Percentiles rank a stretch among this genome's conserved stretches.
These are phyloP conservation scores for Ctenodactylus gundi DNA, from an alignment of 2,113 vertebrate species.

Conservation along the genomic window DNA sequence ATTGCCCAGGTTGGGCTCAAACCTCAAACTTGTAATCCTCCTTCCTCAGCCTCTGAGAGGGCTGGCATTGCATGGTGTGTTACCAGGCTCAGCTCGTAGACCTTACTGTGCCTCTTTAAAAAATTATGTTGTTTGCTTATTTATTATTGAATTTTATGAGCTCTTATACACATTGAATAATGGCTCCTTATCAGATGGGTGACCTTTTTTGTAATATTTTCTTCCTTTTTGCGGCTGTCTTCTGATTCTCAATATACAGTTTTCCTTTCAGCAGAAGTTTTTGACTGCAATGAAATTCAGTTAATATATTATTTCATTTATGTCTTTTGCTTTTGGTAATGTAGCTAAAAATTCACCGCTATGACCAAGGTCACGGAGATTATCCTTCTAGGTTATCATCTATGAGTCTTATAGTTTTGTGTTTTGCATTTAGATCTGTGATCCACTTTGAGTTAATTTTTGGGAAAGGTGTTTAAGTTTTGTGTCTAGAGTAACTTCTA, in stretches of 20 bases:
- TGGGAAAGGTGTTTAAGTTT: background rate
- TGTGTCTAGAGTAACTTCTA: background rate
- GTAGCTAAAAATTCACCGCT: background rate
- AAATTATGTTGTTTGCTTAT: background rate
- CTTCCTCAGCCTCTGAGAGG: no score
- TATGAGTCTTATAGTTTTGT: background rate
- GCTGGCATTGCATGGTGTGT: no score
- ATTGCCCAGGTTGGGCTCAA: no score
- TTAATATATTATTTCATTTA: background rate
- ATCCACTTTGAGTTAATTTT: background rate
- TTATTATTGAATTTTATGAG: background rate
- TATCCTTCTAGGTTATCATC: background rate
- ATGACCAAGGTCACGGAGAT: background rate
- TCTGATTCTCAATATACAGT: background rate
- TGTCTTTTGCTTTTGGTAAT: background rate
- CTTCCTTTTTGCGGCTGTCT: background rate
- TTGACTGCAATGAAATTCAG: background rate
- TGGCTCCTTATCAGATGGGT: background rate
- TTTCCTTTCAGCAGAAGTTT: background rate
- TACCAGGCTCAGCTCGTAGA: no score
- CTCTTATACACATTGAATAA: background rate
- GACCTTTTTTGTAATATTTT: background rate
- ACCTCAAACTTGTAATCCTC: no score
- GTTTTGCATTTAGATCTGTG: background rate
- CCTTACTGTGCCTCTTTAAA: background rate